These are phyloP conservation scores for Calephelis virginiensis DNA, from an alignment of 1,140 invertebrate genomes.

Conservation along the genomic window DNA sequence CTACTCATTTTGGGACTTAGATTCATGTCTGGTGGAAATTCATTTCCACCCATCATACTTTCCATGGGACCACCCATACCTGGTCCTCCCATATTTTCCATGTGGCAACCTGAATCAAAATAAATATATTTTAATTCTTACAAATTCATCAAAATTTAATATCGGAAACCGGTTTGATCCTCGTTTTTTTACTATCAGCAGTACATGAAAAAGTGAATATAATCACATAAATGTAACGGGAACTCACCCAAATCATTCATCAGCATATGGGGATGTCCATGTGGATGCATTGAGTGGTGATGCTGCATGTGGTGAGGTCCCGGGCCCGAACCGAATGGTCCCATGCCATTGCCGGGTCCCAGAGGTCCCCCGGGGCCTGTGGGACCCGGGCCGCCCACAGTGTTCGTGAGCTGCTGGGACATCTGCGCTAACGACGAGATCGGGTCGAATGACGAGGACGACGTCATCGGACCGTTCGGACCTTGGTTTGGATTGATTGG, in stretches of 20 bases:
- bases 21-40: conserved; percentile 80
- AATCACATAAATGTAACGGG: too few species aligned
- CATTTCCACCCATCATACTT: conserved; percentile 70
- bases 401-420: conserved; percentile 93
- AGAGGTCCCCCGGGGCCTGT: conserved; percentile 20
- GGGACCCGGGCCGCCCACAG: conserved; percentile 75
- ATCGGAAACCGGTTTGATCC: too few species aligned
- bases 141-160: too few species aligned
- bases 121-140: not conserved
- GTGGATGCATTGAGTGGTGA: conserved; percentile 68
- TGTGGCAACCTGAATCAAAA: conserved; percentile 67
- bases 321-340: conserved; percentile 73
- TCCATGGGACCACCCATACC: conserved; percentile 75
- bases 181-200: too few species aligned
- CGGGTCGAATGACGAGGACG: conserved; percentile 90
- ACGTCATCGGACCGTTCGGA: conserved; percentile 64
- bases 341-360: conserved; percentile 77
- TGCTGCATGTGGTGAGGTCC: conserved; percentile 69
- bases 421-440: conserved; percentile 96
- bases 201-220: not conserved
- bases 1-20: conserved; percentile 79
- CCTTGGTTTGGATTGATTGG: conserved; percentile 88
- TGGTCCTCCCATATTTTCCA: conserved; percentile 77
- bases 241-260: conserved; percentile 69
- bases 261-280: conserved; percentile 70